Base-by-base conservation (phyloP, 2,113 vertebrate species). In the Rhinoderma darwinii region DNA sequence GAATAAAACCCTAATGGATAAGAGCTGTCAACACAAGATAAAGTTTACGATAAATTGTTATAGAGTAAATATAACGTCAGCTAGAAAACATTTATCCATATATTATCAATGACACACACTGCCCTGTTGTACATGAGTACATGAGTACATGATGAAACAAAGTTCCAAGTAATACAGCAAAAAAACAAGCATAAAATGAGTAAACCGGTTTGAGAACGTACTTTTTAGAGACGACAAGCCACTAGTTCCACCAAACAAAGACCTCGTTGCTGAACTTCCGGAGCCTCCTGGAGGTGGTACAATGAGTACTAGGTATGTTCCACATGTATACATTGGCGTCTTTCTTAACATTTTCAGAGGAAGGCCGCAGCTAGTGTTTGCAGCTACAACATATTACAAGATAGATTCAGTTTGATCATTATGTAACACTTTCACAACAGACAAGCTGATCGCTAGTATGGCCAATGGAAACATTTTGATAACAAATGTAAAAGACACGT, bases 351-450 rank as follows among this genome's bases (percentile, higher is more conserved):
- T 97, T 87, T 98, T 99, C 15, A 99, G 94, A 66, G 98, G 97
- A 37, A 99, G 96, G 80, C 98, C 98, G 89, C 98, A 99, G 91
- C 98, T 99, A 0, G 98, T 99, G 91, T 99, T 99, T 54, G 98
- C 97, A 91, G 95, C 95, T 95, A 47, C 82, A 91, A 90, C 41
- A 35, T 50, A 70, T 20, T 25, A 78, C 25, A 54, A 30, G 5
- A 63, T 5, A 12, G 25, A 25, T 39, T 80, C 18, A 59, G 1
- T 11, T 2, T 41, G 11, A 80, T 15, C 22, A 30, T 2, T 20
- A 35, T 22, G 7, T 22, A 39, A 54, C 47, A 78, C 22, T 54
- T 35, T 78, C 35, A 39, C 8, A 70, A 18, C 9, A 9, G 15
- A 18, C 6, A 18, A 17, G 18, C 17, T 20, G 9, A 7, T 37